A percentile compares a stretch with the other conserved stretches of the same genome.
phyloP scores from a whole-genome alignment of 2,797 vertebrate species.

The Meriones psammophilus region DNA sequence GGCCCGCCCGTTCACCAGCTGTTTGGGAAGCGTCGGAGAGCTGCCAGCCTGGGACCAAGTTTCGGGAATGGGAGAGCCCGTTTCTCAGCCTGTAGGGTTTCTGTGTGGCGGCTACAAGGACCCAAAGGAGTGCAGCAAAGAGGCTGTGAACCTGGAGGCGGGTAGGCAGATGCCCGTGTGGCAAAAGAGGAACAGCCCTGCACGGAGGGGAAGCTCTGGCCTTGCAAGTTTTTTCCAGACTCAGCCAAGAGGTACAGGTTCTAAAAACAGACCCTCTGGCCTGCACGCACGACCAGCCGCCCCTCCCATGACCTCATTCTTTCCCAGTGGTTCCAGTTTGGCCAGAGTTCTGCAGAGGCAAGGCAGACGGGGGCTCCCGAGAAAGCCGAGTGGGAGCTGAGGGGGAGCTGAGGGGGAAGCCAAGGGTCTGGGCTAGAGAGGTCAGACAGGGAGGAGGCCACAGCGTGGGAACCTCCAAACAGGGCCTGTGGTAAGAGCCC shows the following conservation, averaged over 20 bases:
- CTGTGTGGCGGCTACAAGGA: accelerated
- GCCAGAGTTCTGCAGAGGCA: not conserved
- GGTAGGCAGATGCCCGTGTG: not conserved
- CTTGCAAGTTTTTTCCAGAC: constrained; percentile 55
- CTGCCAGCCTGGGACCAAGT: not conserved
- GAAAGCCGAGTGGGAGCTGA: not conserved
- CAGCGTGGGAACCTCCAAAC: not conserved
- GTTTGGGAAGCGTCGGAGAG: not conserved
- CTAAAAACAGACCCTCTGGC: constrained; percentile 83
- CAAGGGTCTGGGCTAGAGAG: not conserved
- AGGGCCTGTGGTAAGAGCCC: not conserved
- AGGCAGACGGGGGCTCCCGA: not conserved
- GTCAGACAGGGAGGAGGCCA: not conserved
- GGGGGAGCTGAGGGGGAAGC: not conserved
- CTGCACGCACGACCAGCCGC: accelerated
- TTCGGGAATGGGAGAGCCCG: not conserved
- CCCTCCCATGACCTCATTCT: constrained; percentile 48
- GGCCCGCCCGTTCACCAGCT: constrained; percentile 36
- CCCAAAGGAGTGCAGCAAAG: not conserved
- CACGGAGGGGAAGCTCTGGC: constrained; percentile 82
- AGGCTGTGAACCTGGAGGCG: not conserved
- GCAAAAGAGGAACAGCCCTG: constrained; percentile 86
- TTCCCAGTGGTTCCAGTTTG: not conserved
- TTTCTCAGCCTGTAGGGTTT: accelerated
- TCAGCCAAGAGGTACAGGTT: constrained; percentile 71